A percentile compares a stretch with the other conserved stretches of the same genome.
phyloP scores from a whole-genome alignment of 2,113 vertebrate genomes.

The Smithornis capensis region DNA sequence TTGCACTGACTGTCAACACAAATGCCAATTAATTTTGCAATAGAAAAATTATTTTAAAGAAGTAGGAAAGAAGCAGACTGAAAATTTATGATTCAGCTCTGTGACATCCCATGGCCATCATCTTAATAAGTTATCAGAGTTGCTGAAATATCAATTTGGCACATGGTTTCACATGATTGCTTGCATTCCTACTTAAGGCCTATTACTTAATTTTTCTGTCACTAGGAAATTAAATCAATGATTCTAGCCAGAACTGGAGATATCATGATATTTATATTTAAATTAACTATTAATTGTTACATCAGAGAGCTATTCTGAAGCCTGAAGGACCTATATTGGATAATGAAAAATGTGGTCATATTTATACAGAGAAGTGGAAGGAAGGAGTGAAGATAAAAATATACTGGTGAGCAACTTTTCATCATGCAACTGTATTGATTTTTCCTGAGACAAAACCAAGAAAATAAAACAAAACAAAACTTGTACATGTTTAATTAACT shows the following conservation, averaged over 20 bases:
- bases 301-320: background rate
- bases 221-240: constrained; percentile 86
- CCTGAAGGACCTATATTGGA: background rate
- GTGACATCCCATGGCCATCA: constrained; percentile 40
- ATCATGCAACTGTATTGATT: background rate
- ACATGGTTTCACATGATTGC: constrained; percentile 87
- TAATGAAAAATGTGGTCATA: background rate
- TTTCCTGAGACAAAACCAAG: background rate
- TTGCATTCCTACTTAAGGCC: constrained; percentile 68
- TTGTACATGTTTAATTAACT: constrained; percentile 38
- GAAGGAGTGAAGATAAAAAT: background rate
- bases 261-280: constrained; percentile 74
- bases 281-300: constrained; percentile 52
- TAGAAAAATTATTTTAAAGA: constrained; percentile 15
- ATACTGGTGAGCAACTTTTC: background rate
- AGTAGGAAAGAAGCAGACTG: background rate
- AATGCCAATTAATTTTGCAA: background rate
- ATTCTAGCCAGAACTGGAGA: constrained; percentile 72
- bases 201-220: constrained; percentile 83
- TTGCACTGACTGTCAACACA: background rate
- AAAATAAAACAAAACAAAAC: background rate
- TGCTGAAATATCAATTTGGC: constrained; percentile 89
- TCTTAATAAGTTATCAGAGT: constrained; percentile 79
- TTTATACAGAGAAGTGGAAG: background rate
- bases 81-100: constrained; percentile 48